These are phyloP conservation scores for Oreotrochilus melanogaster DNA, from an alignment of 2,113 vertebrate genomes.

Conservation along the genomic window DNA sequence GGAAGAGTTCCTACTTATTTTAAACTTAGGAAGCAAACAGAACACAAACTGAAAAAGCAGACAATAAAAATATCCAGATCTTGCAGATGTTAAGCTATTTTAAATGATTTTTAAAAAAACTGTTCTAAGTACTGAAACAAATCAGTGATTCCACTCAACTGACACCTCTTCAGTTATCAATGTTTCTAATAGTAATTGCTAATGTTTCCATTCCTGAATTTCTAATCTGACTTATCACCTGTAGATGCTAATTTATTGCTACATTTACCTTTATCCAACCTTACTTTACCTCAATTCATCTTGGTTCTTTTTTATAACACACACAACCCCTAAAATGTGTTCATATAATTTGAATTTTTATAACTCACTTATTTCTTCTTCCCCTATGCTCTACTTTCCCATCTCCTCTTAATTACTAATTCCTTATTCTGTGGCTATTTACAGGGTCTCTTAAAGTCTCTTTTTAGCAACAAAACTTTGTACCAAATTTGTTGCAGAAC, in stretches of 20 bases:
- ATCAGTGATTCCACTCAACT: constrained; percentile 26
- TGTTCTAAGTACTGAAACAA: constrained; percentile 13
- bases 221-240: background rate
- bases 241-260: background rate
- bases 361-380: background rate
- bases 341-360: background rate
- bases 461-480: background rate
- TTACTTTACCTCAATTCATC: background rate
- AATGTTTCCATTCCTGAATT: constrained; percentile 11
- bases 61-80: background rate
- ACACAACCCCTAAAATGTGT: background rate
- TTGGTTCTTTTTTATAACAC: background rate
- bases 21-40: background rate
- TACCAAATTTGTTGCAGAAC: background rate
- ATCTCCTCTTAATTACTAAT: background rate
- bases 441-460: background rate
- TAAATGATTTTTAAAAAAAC: background rate
- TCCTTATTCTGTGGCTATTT: background rate
- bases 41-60: background rate
- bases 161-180: background rate
- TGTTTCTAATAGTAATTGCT: constrained; percentile 11
- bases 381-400: background rate
- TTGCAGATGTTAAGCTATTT: background rate
- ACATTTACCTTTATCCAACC: background rate
- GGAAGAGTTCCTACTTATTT: background rate